Percentiles rank a stretch among this genome's conserved stretches.
Evolutionary conservation across 2,797 vertebrate genomes (phyloP).

Genomic region (Lepilemur ruficaudatus): DNA sequence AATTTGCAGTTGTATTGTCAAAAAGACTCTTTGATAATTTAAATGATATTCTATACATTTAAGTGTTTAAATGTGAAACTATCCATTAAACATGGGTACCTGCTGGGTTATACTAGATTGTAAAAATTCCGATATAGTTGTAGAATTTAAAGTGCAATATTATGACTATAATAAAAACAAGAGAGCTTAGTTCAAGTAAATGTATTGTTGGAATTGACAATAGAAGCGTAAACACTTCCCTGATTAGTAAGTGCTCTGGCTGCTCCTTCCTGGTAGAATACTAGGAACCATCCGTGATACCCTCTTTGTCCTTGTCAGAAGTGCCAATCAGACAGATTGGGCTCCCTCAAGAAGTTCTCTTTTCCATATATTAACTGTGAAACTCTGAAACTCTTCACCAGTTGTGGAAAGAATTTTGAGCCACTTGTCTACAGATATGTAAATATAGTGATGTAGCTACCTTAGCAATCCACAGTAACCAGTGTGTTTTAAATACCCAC

Average conservation of each 20-base stretch:
- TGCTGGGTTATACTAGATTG: neutral
- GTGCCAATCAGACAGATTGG: neutral
- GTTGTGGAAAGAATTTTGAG: neutral
- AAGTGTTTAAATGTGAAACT: conserved; percentile 28
- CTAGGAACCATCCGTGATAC: neutral
- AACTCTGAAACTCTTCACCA: neutral
- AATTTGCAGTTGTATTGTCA: neutral
- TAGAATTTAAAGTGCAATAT: neutral
- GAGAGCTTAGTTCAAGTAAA: neutral
- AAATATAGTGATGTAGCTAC: neutral
- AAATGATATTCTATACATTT: neutral
- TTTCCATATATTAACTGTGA: neutral
- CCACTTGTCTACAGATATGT: neutral
- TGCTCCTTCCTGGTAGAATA: neutral
- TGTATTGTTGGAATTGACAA: neutral
- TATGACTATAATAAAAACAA: neutral
- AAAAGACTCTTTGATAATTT: neutral
- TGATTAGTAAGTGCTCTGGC: neutral
- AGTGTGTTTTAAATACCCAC: neutral
- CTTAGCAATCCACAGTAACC: neutral
- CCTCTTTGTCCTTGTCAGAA: neutral
- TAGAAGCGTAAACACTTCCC: neutral
- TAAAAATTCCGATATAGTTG: neutral
- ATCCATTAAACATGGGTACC: neutral
- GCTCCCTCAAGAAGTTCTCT: neutral